Evolutionary conservation across 2,797 vertebrate genomes (phyloP), one percentile per base, ranked within the genome.

Genomic region (Holocentrus rufus): DNA sequence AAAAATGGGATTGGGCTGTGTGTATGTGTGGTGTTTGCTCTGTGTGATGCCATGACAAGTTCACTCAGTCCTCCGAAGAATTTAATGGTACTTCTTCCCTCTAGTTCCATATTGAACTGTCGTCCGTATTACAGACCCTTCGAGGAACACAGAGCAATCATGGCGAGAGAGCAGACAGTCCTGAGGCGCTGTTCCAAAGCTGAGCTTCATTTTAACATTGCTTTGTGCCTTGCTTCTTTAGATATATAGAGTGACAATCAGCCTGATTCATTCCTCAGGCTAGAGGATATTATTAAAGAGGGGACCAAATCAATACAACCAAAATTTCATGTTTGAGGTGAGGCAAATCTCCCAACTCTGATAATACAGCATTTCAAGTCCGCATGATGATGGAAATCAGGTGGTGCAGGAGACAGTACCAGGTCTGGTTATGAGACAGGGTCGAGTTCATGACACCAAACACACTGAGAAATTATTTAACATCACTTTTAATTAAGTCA

Each of bases 401-500:
- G 68, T 80, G 80, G 68, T 80, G 30, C 81, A 68, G 69, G 76
- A 63, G 59, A 74, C 64, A 83, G 84, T 23, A 81, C 73, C 75
- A 56, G 86, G 85, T 84, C 76, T 39, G 9, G 44, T 78, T 71
- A 76, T 64, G 81, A 82, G 85, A 75, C 80, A 70, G 65, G 84
- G 79, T 71, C 2, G 61, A 74, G 87, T 88, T 89, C 85, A 85
- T 3, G 71, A 78, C 74, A 59, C 75, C 77, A 65, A 34, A 80
- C 83, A 59, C 69, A 73, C 84, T 47, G 85, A 88, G 81, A 90
- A 90, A 92, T 92, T 87, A 92, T 90, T 91, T 88, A 89, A 90
- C 84, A 90, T 92, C 90, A 84, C 85, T 91, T 93, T 92, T 92
- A 92, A 94, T 94, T 88, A 92, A 88, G 88, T 86, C 78, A 77